Percentiles rank a stretch among this genome's conserved stretches.
Evolutionary conservation across 2,888 invertebrate species (phyloP).

Genomic region (Operophtera brumata): DNA sequence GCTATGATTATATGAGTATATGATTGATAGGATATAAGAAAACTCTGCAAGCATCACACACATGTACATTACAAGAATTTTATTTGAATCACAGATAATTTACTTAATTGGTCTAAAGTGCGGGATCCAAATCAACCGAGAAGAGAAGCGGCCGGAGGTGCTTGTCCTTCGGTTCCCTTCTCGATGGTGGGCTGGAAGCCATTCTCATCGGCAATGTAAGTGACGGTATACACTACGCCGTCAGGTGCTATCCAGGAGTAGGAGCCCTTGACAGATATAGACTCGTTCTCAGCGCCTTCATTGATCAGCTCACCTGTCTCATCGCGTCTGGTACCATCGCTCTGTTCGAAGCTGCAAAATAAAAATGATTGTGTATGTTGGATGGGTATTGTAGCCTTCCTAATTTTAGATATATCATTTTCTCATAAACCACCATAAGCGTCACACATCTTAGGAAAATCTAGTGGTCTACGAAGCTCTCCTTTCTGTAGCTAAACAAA

Average conservation of each 20-base stretch:
- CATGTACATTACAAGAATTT: not conserved
- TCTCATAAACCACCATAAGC: too few species aligned
- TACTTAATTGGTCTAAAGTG: not conserved
- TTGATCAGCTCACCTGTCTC: constrained; percentile 78
- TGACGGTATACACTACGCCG: constrained; percentile 70
- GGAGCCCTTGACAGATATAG: constrained; percentile 71
- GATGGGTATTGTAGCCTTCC: too few species aligned
- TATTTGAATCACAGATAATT: not conserved
- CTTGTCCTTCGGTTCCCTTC: constrained; percentile 52
- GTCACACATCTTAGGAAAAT: too few species aligned
- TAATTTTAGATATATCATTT: too few species aligned
- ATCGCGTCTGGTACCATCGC: constrained; percentile 72
- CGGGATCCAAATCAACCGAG: constrained; percentile 47
- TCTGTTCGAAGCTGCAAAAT: constrained; percentile 68
- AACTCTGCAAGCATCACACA: too few species aligned
- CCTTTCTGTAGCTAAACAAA: too few species aligned
- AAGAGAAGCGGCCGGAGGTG: constrained; percentile 58
- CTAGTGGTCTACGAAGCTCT: too few species aligned
- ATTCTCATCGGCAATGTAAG: constrained; percentile 79
- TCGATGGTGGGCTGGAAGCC: constrained; percentile 76
- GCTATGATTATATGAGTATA: too few species aligned
- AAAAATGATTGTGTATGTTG: not conserved
- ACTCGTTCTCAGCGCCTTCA: constrained; percentile 74
- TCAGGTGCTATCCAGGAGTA: constrained; percentile 76
- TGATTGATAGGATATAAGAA: too few species aligned